These are phyloP conservation scores for Thunnus thynnus DNA, from an alignment of 2,113 vertebrate species.

Conservation along the genomic window DNA sequence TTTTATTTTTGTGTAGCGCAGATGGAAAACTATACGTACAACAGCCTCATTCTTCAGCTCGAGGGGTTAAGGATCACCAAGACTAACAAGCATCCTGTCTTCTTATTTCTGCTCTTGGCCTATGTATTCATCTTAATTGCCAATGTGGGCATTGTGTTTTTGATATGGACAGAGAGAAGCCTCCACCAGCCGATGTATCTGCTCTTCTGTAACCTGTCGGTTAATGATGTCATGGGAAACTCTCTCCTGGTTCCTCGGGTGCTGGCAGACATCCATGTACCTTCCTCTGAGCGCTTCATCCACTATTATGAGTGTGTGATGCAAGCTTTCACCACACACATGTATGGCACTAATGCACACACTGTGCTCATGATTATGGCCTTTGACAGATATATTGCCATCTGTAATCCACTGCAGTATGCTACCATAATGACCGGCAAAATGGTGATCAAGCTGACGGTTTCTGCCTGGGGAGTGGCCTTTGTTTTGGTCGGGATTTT, in stretches of 20 bases:
- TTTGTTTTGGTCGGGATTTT: slow-evolving; percentile 64
- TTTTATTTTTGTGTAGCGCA: too few species aligned
- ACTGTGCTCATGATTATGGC: slow-evolving; percentile 79
- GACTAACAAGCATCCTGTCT: slow-evolving; percentile 59
- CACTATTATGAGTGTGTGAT: slow-evolving; percentile 67
- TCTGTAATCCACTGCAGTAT: slow-evolving; percentile 78
- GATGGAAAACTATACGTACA: slow-evolving; percentile 61
- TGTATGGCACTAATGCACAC: slow-evolving; percentile 59
- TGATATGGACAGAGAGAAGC: slow-evolving; percentile 28
- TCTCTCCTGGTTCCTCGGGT: slow-evolving; percentile 62
- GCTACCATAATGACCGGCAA: slow-evolving; percentile 65
- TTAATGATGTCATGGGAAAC: slow-evolving; percentile 73
- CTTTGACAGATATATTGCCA: slow-evolving; percentile 80
- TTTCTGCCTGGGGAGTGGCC: slow-evolving; percentile 69
- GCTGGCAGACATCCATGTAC: slow-evolving; percentile 49
- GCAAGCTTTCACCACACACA: slow-evolving; percentile 73
- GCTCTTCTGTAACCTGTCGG: slow-evolving; percentile 68
- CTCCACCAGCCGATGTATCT: slow-evolving; percentile 79
- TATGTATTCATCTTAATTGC: slow-evolving; percentile 65
- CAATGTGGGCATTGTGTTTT: slow-evolving; percentile 68
- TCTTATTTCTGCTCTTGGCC: slow-evolving; percentile 61
- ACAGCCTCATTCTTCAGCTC: slow-evolving; percentile 60
- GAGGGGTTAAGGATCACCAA: slow-evolving; percentile 70
- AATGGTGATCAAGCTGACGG: slow-evolving; percentile 68
- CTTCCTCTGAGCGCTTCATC: slow-evolving; percentile 61